These are phyloP conservation scores for Abramis brama DNA, from an alignment of 2,113 vertebrate genomes.

Conservation along the genomic window DNA sequence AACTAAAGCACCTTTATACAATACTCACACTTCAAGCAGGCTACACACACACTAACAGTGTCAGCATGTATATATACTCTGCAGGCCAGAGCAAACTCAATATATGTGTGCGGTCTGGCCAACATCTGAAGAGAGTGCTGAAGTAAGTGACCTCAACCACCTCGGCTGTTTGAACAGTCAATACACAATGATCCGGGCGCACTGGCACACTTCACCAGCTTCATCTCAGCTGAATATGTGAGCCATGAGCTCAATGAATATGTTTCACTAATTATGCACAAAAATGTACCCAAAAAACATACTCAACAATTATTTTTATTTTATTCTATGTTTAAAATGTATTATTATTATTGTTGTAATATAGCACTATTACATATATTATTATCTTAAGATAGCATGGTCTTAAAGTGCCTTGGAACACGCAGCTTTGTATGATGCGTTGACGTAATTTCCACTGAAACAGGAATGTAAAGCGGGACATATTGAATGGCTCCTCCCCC, in stretches of 20 bases:
- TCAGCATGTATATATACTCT: slow-evolving; percentile 39
- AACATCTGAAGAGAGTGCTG: slow-evolving; percentile 51
- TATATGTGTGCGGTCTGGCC: slow-evolving; percentile 41
- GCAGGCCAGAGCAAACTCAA: slow-evolving; percentile 39
- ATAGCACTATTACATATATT: neutral
- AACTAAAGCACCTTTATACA: slow-evolving; percentile 4
- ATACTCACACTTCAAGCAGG: neutral
- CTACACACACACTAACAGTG: neutral
- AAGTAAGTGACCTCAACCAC: slow-evolving; percentile 54
- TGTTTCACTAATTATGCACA: neutral
- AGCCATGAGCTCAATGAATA: neutral
- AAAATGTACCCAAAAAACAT: neutral
- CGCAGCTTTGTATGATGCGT: too few species aligned
- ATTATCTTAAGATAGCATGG: neutral
- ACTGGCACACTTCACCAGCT: slow-evolving; percentile 37
- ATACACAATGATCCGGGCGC: slow-evolving; percentile 41
- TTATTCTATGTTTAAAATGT: neutral
- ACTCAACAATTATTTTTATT: neutral
- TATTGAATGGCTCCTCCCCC: too few species aligned
- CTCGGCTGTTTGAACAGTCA: slow-evolving; percentile 52
- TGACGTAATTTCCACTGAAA: too few species aligned
- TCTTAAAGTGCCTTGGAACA: too few species aligned
- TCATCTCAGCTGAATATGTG: slow-evolving; percentile 30
- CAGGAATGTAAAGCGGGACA: too few species aligned
- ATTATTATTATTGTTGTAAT: neutral